Percentiles rank a stretch among this genome's conserved stretches.
These are phyloP conservation scores for Sus cebifrons DNA, from an alignment of 2,797 vertebrate species.

Conservation along the genomic window DNA sequence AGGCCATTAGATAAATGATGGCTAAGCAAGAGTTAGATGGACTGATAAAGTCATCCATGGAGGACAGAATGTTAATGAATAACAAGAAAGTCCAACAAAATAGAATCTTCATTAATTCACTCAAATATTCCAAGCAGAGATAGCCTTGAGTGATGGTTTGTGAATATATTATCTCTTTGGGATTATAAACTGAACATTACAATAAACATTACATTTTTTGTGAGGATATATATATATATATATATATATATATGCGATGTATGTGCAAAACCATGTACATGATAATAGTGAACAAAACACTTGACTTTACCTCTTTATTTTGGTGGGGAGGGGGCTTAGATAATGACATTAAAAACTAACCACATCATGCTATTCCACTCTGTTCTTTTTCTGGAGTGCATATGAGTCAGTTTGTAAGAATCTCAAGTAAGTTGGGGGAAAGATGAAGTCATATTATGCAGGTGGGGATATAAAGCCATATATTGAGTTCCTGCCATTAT, in stretches of 20 bases:
- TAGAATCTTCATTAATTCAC: slow-evolving; percentile 26
- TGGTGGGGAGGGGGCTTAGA: neutral
- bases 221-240: neutral
- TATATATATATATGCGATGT: neutral
- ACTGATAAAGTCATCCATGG: neutral
- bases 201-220: slow-evolving; percentile 13
- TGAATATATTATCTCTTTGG: slow-evolving; percentile 16
- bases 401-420: neutral
- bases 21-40: slow-evolving; percentile 44
- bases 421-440: neutral
- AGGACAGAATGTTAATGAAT: neutral
- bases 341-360: neutral
- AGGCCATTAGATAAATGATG: neutral
- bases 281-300: neutral
- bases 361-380: neutral
- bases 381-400: neutral
- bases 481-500: neutral
- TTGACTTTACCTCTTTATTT: neutral
- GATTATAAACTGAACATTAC: neutral
- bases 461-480: neutral
- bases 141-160: slow-evolving; percentile 35
- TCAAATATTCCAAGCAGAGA: slow-evolving; percentile 43
- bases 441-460: neutral
- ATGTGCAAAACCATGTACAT: neutral
- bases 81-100: neutral